Base-by-base conservation (phyloP, 1,140 invertebrate species). In the Macrostomum lignano region DNA sequence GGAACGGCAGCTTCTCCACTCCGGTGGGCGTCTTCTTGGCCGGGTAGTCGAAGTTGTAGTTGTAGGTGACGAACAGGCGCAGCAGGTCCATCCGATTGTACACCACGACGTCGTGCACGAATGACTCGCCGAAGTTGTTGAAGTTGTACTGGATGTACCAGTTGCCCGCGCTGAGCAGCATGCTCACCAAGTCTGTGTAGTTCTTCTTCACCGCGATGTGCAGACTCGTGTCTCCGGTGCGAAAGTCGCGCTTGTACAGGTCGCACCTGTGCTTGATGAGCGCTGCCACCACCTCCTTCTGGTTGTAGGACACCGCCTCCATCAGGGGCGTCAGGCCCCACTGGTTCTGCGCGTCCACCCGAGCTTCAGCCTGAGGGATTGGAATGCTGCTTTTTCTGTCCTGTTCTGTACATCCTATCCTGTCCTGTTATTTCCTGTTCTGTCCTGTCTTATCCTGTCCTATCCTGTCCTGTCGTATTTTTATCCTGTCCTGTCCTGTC, bases 161-260 rank as follows among this genome's bases (percentile, higher is more conserved):
- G 4, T 48, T 51, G 33, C 50, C 51, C 5, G 48, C 47, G 28
- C 20, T 57, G 6, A 72, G 45, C 21, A 72, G 48, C 19, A 66
- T 38, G 29, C 61, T 52, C 1, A 66, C 60, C 17, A 69, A 61
- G 21, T 63, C 60, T 11, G 52, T 48, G 38, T 60, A 60, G 34
- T 62, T 62, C 38, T 58, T 44, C 22, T 58, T 56, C 22, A 61
- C 56, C 14, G 61, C 58, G 26, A 62, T 54, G 42, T 64, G 61
- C 17, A 64, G 42, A 5, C 61, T 54, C 6, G 58, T 56, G 38
- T 54, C 51, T 2, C 52, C 52, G 3, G 46, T 52, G 40, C 50
- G 50, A 36, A 51, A 51, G 37, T 56, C 51, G 7, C 52, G 41
- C 6, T 48, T 41, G 37, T 54, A 51, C 21, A 56, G 38, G 40